Evolutionary conservation across 1,140 invertebrate genomes (phyloP).

Genomic region (Mamestra configurata): DNA sequence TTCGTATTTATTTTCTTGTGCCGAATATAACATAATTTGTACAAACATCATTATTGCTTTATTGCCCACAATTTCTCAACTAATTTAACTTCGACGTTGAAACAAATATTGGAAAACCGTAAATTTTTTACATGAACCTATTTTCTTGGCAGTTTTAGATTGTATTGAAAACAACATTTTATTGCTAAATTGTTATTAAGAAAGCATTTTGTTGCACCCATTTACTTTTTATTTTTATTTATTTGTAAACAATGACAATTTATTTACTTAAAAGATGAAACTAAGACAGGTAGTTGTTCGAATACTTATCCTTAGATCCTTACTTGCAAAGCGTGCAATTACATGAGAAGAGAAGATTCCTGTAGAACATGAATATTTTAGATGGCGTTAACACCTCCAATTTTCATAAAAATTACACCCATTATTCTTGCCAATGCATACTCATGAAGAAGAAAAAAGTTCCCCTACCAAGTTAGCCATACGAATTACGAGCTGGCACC

Average conservation of each 20-base stretch:
- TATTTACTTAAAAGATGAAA: too few species aligned
- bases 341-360: neutral
- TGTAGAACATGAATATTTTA: neutral
- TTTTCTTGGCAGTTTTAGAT: neutral
- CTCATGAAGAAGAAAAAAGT: constrained; percentile 4
- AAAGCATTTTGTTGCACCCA: neutral
- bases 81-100: neutral
- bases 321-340: too few species aligned
- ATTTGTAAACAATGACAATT: too few species aligned
- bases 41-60: neutral
- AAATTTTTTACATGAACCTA: neutral
- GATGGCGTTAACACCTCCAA: neutral
- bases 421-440: constrained; percentile 5
- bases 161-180: neutral
- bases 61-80: neutral
- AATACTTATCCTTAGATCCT: too few species aligned
- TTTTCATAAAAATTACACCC: constrained; percentile 14
- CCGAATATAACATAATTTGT: neutral
- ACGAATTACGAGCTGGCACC: constrained; percentile 40
- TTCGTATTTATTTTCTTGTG: neutral
- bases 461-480: constrained; percentile 23
- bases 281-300: too few species aligned
- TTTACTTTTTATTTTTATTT: too few species aligned
- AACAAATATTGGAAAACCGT: neutral
- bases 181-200: neutral